phyloP scores from a whole-genome alignment of 1,140 invertebrate genomes.

The Heliconius congener region DNA sequence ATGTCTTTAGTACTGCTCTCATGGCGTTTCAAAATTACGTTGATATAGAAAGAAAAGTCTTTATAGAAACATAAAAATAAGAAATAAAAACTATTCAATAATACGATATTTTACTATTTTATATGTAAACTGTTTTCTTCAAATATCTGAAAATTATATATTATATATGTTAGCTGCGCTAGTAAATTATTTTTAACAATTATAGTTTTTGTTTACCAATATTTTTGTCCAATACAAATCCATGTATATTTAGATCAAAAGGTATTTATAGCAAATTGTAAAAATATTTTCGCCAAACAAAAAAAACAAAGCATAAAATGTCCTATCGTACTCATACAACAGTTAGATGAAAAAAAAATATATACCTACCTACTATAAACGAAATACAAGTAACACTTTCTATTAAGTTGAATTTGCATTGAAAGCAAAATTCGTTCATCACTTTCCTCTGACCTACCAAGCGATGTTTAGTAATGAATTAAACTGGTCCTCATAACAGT shows the following conservation, averaged over 20 bases:
- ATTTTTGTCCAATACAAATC: no score
- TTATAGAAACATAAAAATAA: neutral
- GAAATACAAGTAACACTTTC: conserved; percentile 70
- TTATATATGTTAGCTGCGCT: no score
- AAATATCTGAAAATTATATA: no score
- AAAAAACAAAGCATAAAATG: neutral
- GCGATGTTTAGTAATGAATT: conserved; percentile 58
- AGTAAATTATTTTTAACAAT: no score
- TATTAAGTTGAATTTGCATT: conserved; percentile 57
- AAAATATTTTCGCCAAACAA: neutral
- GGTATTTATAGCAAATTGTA: no score
- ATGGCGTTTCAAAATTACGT: neutral
- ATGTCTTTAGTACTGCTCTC: conserved; percentile 44
- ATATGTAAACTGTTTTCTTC: no score
- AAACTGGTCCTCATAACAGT: conserved; percentile 76
- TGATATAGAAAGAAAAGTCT: no score
- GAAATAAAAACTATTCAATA: neutral
- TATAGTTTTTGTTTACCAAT: no score
- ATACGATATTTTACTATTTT: neutral
- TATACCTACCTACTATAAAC: conserved; percentile 2
- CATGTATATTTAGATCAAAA: no score
- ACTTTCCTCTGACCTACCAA: conserved; percentile 72
- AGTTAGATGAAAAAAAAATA: neutral
- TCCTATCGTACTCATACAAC: conserved; percentile 2
- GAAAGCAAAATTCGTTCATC: conserved; percentile 78